A percentile compares a stretch with the other conserved stretches of the same genome.
phyloP scores from a whole-genome alignment of 2,113 vertebrate genomes.

The Alligator sinensis region DNA sequence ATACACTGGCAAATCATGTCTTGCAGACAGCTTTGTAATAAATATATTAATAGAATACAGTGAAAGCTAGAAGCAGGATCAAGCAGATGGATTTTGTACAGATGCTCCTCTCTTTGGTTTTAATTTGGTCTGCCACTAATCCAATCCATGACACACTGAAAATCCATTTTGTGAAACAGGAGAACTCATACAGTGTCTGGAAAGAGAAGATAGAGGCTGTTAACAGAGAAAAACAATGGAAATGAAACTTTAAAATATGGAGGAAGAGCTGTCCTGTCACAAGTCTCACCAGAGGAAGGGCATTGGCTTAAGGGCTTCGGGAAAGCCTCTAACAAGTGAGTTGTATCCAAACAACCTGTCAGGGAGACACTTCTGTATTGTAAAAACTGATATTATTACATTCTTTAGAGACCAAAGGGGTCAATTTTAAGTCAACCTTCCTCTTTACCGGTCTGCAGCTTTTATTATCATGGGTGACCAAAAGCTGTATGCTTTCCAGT shows the following conservation, averaged over 20 bases:
- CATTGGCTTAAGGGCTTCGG: background rate
- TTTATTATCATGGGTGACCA: background rate
- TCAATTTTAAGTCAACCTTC: background rate
- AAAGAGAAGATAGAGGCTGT: background rate
- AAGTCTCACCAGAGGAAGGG: background rate
- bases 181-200: rapidly evolving
- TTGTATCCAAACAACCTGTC: background rate
- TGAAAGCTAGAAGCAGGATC: background rate
- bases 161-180: background rate
- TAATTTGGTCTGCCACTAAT: background rate
- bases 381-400: background rate
- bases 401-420: rapidly evolving
- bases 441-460: background rate
- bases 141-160: background rate
- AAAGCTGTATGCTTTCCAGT: rapidly evolving
- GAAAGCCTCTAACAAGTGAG: background rate
- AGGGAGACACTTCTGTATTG: background rate
- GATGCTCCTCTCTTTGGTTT: background rate
- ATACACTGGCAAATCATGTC: background rate
- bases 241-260: background rate
- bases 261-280: too few species aligned
- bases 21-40: background rate
- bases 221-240: background rate
- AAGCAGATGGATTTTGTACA: background rate
- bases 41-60: background rate